Base-by-base conservation (phyloP, 2,797 vertebrate genomes). In the Corythornis leucogaster region DNA sequence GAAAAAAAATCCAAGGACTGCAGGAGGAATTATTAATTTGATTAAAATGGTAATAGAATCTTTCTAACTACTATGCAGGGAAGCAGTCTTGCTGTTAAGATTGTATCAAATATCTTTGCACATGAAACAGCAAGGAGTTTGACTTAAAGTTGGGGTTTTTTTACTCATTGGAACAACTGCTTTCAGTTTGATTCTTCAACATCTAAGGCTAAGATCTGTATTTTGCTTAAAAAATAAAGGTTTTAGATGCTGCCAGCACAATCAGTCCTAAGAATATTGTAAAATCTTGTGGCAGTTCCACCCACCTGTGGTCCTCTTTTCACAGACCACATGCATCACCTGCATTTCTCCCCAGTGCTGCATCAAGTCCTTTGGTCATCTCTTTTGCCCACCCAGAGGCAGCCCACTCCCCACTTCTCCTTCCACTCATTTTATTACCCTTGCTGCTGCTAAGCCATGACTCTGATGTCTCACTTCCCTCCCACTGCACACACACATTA, bases 331-430 rank as follows among this genome's bases (percentile, higher is more conserved):
- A 7, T 14, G 16, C 1, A 1, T 6, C 3, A 6, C 18, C 30
- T 20, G 16, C 45, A 22, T 21, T 45, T 28, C 30, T 28, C 1
- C 38, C 2, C 2, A 0, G 0, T 6, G 18, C 14, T 12, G 28
- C 0, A 0, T 14, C 30, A 12, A 45, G 10, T 46, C 24, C 12
- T 46, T 8, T 48, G 15, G 19, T 15, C 30, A 5, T 5, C 18
- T 3, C 15, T 0, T 21, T 0, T 3, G 50, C n/a, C 58, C 54
- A 18, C 15, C 11, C 3, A 0, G 40, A 53, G 51, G 28, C 13
- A 3, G 9, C 8, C 8, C 1, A 0, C 25, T 75, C 20, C 18
- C 58, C 2, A 1, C 3, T 43, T 22, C 69, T 79, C 42, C 90
- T 67, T 55, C 75, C 25, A 5, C 62, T 58, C 71, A 1, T 33